These are phyloP conservation scores for Hoplodrina blanda DNA, from an alignment of 2,888 invertebrate genomes.

Conservation along the genomic window DNA sequence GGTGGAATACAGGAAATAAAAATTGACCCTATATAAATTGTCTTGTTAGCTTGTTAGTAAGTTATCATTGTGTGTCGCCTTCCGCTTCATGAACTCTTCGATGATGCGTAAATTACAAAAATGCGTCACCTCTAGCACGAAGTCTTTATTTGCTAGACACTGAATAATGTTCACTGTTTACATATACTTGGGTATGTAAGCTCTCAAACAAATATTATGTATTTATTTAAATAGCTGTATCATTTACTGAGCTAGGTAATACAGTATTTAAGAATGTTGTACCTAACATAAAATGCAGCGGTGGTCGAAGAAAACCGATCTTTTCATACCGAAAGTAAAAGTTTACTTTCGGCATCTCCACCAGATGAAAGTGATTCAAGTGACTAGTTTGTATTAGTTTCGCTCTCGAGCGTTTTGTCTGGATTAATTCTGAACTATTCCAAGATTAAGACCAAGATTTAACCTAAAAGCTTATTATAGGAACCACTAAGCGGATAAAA, in stretches of 20 bases:
- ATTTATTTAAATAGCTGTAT: slow-evolving; percentile 44
- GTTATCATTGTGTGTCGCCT: slow-evolving; percentile 9
- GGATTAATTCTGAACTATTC: slow-evolving; percentile 58
- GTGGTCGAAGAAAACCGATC: slow-evolving; percentile 62
- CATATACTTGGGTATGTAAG: slow-evolving; percentile 45
- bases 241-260: slow-evolving; percentile 37
- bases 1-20: neutral
- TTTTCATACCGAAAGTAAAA: slow-evolving; percentile 87
- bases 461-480: slow-evolving; percentile 53
- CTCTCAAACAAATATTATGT: slow-evolving; percentile 19
- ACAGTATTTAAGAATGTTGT: slow-evolving; percentile 47
- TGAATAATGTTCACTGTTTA: slow-evolving; percentile 22
- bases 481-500: slow-evolving; percentile 7
- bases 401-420: slow-evolving; percentile 81
- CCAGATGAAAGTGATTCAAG: slow-evolving; percentile 86
- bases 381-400: slow-evolving; percentile 84
- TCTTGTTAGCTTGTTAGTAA: too few relatives aligned
- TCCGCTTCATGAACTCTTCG: slow-evolving; percentile 21
- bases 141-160: slow-evolving; percentile 35
- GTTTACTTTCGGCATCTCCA: slow-evolving; percentile 86
- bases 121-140: slow-evolving; percentile 33
- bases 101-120: slow-evolving; percentile 44
- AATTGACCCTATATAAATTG: neutral
- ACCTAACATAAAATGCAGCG: slow-evolving; percentile 41
- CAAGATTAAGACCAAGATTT: slow-evolving; percentile 57